These are phyloP conservation scores for Zosterops japonicus DNA, from an alignment of 2,113 vertebrate species.

Conservation along the genomic window DNA sequence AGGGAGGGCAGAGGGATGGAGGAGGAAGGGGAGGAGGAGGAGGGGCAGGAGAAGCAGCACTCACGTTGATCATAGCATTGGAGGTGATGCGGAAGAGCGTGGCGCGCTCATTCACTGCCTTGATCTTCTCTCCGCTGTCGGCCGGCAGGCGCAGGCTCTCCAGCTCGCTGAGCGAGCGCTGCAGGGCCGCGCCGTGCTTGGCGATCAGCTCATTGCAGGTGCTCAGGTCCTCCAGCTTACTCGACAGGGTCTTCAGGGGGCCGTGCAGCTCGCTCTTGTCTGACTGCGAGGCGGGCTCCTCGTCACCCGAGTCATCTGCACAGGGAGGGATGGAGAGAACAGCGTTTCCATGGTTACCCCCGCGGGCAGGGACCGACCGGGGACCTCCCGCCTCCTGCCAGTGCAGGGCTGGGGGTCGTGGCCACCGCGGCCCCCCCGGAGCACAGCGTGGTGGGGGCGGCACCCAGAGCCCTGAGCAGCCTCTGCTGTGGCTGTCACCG, in stretches of 20 bases:
- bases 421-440: accelerated
- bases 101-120: conserved; percentile 91
- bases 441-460: accelerated
- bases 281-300: conserved; percentile 87
- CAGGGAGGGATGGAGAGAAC: conserved; percentile 22
- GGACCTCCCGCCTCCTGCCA: neutral
- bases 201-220: conserved; percentile 95
- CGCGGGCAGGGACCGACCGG: neutral
- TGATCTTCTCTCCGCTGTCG: conserved; percentile 93
- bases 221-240: conserved; percentile 93
- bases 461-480: neutral
- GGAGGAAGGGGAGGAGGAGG: neutral
- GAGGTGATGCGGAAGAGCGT: conserved; percentile 98
- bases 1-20: neutral
- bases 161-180: conserved; percentile 93
- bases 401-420: accelerated
- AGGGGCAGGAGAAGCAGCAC: conserved; percentile 33
- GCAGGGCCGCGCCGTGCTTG: conserved; percentile 94
- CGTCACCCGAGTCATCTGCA: conserved; percentile 96
- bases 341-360: conserved; percentile 31
- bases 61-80: conserved; percentile 97
- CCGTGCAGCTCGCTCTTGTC: conserved; percentile 89
- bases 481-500: accelerated
- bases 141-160: conserved; percentile 85
- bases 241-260: conserved; percentile 87